Evolutionary conservation across 2,888 invertebrate species (phyloP).

Genomic region (Meganola albula): DNA sequence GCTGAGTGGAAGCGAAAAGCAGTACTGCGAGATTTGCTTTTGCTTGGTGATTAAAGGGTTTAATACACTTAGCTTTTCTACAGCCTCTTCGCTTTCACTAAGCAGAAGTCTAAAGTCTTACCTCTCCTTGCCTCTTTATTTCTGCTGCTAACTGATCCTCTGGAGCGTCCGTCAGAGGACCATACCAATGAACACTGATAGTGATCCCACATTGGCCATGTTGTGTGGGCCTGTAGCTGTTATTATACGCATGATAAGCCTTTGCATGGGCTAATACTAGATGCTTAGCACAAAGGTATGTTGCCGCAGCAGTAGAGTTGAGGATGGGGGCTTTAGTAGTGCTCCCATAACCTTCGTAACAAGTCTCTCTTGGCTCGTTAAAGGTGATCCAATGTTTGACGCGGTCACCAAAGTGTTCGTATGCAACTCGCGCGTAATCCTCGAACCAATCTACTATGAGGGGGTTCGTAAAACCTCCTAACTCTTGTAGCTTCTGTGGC

Average conservation of each 20-base stretch:
- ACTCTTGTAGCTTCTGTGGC: slow-evolving; percentile 67
- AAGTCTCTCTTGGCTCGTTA: slow-evolving; percentile 69
- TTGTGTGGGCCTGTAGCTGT: slow-evolving; percentile 41
- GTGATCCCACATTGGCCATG: slow-evolving; percentile 29
- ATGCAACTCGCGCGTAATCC: slow-evolving; percentile 61
- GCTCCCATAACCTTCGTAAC: slow-evolving; percentile 57
- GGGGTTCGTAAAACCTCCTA: slow-evolving; percentile 70
- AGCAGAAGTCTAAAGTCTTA: slow-evolving; percentile 6
- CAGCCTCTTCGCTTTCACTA: not conserved
- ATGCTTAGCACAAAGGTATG: slow-evolving; percentile 68
- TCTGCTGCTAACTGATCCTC: slow-evolving; percentile 44
- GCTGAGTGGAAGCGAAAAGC: not conserved
- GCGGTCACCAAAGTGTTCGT: slow-evolving; percentile 60
- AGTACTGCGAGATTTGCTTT: not conserved
- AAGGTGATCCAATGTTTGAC: slow-evolving; percentile 77
- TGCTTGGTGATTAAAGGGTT: not conserved
- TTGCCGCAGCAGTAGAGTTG: slow-evolving; percentile 56
- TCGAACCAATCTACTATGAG: slow-evolving; percentile 58
- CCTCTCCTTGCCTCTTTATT: slow-evolving; percentile 24
- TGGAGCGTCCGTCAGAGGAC: slow-evolving; percentile 36
- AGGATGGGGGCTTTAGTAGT: slow-evolving; percentile 43
- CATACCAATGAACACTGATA: slow-evolving; percentile 16
- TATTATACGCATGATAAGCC: slow-evolving; percentile 52
- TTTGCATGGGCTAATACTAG: slow-evolving; percentile 73
- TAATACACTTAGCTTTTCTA: not conserved